Conservation (phyloP, 2,888 invertebrate genomes). For the Drosophila incognita region DNA sequence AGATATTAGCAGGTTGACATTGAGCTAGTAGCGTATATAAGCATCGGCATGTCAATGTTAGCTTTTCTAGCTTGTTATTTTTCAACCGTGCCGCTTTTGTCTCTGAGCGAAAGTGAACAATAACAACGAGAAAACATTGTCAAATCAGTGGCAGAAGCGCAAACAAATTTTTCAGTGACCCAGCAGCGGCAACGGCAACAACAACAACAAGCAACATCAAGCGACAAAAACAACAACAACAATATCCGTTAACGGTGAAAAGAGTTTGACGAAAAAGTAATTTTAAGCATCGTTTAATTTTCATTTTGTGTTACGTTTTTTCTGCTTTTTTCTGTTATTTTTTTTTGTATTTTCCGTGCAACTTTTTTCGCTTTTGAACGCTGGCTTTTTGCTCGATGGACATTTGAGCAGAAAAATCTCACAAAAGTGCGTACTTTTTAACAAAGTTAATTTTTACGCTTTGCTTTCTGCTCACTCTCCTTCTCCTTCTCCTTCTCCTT, state of each 20-base stretch:
- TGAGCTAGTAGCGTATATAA: neutral
- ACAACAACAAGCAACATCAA: constrained; percentile 17
- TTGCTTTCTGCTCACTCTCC: constrained; percentile 42
- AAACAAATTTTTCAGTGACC: constrained; percentile 57
- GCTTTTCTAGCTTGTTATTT: neutral
- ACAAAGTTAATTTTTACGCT: constrained; percentile 78
- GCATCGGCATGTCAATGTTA: neutral
- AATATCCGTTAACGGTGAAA: constrained; percentile 34
- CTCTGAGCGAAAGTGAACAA: constrained; percentile 18
- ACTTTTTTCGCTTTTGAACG: constrained; percentile 42
- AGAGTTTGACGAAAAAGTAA: constrained; percentile 81
- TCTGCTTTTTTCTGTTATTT: constrained; percentile 3
- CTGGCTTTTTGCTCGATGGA: constrained; percentile 58
- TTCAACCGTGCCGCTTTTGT: constrained; percentile 22
- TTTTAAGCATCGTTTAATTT: constrained; percentile 82
- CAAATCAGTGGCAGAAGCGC: constrained; percentile 17
- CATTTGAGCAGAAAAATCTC: constrained; percentile 72
- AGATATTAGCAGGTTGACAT: neutral
- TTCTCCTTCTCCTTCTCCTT: too few species aligned
- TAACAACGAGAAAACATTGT: constrained; percentile 11
- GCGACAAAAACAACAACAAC: constrained; percentile 20
- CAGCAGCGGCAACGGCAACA: constrained; percentile 9
- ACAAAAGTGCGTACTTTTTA: constrained; percentile 70
- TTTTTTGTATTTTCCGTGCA: constrained; percentile 30
- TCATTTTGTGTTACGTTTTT: constrained; percentile 69